Base-by-base conservation (phyloP, 1,140 invertebrate genomes). In the Hycleus phaleratus region DNA sequence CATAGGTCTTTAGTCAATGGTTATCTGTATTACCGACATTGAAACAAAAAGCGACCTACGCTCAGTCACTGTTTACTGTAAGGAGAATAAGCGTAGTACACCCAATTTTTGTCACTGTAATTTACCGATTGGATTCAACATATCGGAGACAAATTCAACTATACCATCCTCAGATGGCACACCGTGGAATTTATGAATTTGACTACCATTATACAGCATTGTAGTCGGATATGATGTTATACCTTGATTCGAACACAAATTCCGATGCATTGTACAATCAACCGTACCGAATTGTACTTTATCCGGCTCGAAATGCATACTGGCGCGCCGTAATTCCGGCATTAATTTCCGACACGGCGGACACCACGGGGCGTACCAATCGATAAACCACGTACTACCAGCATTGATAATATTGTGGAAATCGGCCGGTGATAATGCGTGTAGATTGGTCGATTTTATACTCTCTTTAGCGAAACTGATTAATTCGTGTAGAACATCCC, bases 361-460 rank as follows among this genome's bases (percentile, higher is more conserved):
- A 75, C 89, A 92, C 85, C 87, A 89, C 63, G 89, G 88, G 3
- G 87, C 85, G 75, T 87, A 90, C 78, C 88, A 90, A 67, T 91
- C 87, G 26, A 91, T 78, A 66, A 91, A 83, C 85, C 85, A 88
- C 2, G 79, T 73, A 39, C 72, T 68, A 76, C 74, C 71, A 58
- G 70, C 70, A 51, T 73, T 56, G 52, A 73, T 69, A 63, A 81
- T 76, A 50, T 75, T 72, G 11, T 78, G 74, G 63, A 85, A 84
- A 61, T 86, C 81, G 8, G 77, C 74, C 3, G 81, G 81, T 2
- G 79, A 80, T 2, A 90, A 72, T 7, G 81, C 79, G 65, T 81
- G 76, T n/a, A 91, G 70, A 68, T 82, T 82, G 24, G 75, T 76
- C 5, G 85, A 81, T 57, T 74, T 73, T n/a, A 79, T 68, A 66